Conservation (phyloP, 2,797 vertebrate species). For the Aselliscus stoliczkanus region DNA sequence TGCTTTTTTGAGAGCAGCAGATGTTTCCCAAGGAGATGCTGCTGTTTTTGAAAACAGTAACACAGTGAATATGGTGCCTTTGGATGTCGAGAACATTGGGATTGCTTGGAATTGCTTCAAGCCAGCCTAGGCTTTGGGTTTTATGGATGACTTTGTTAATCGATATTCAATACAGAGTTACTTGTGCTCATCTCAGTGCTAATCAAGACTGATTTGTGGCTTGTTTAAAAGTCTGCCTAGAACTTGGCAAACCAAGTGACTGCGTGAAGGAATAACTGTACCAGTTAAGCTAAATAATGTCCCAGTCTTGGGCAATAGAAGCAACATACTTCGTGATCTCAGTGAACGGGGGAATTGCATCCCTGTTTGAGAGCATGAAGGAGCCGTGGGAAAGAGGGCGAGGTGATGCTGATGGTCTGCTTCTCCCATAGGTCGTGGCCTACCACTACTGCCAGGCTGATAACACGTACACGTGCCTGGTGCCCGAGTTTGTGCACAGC, state of each 20-base stretch:
- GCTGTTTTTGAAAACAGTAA: neutral
- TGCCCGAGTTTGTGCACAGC: constrained; percentile 98
- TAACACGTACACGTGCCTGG: constrained; percentile 97
- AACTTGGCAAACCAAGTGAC: neutral
- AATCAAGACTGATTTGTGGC: neutral
- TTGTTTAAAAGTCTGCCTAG: neutral
- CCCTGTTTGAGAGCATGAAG: neutral
- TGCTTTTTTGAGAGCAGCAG: neutral
- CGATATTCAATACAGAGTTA: neutral
- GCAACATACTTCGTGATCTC: neutral
- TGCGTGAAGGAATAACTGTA: neutral
- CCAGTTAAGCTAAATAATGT: neutral
- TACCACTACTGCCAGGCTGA: constrained; percentile 99
- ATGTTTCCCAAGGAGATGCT: neutral
- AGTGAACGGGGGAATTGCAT: accelerated
- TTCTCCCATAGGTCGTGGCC: constrained; percentile 90
- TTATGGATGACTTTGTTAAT: neutral
- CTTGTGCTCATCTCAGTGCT: neutral
- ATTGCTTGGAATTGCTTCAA: neutral
- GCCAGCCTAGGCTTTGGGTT: neutral
- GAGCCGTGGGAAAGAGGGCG: neutral
- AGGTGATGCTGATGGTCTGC: neutral
- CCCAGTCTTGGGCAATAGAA: neutral
- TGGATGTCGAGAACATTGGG: neutral
- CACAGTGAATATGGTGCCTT: neutral